These are phyloP conservation scores for Tryphoninae sp. DNA, from an alignment of 2,888 invertebrate genomes.

Conservation along the genomic window DNA sequence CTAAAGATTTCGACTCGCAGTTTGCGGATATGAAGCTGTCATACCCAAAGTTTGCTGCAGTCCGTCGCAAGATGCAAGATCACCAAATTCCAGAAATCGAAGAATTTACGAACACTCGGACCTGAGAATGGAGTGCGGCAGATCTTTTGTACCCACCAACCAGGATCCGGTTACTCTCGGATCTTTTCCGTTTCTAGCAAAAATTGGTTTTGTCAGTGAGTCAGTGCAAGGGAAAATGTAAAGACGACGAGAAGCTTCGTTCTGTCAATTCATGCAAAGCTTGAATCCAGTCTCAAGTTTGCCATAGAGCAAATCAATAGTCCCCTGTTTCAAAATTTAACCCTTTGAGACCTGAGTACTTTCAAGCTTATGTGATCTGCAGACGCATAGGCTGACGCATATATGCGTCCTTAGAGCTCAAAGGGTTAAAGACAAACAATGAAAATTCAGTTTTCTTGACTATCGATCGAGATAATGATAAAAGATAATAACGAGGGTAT, in stretches of 20 bases:
- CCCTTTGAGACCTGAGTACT: too few relatives aligned
- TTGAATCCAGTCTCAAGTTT: too few relatives aligned
- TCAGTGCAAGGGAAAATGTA: slow-evolving; percentile 10
- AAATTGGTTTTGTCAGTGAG: slow-evolving; percentile 90
- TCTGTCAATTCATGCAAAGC: neutral
- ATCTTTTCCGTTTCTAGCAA: slow-evolving; percentile 89
- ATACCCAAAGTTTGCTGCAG: slow-evolving; percentile 73
- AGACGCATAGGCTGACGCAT: too few relatives aligned
- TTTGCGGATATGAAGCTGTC: slow-evolving; percentile 72
- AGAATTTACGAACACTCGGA: slow-evolving; percentile 23
- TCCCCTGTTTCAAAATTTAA: neutral
- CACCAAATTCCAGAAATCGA: slow-evolving; percentile 28
- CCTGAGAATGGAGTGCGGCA: slow-evolving; percentile 48
- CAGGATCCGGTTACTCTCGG: slow-evolving; percentile 82
- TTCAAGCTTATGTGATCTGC: too few relatives aligned
- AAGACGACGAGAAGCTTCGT: neutral
- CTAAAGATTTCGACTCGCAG: slow-evolving; percentile 72
- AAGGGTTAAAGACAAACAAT: neutral
- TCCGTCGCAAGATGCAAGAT: slow-evolving; percentile 46
- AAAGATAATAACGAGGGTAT: neutral
- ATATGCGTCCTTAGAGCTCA: too few relatives aligned
- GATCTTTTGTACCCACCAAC: slow-evolving; percentile 51
- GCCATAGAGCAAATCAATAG: too few relatives aligned
- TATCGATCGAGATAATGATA: neutral
- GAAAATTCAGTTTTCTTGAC: slow-evolving; percentile 1